Evolutionary conservation across 2,888 invertebrate genomes (phyloP).

Genomic region (Lamproptera curius): DNA sequence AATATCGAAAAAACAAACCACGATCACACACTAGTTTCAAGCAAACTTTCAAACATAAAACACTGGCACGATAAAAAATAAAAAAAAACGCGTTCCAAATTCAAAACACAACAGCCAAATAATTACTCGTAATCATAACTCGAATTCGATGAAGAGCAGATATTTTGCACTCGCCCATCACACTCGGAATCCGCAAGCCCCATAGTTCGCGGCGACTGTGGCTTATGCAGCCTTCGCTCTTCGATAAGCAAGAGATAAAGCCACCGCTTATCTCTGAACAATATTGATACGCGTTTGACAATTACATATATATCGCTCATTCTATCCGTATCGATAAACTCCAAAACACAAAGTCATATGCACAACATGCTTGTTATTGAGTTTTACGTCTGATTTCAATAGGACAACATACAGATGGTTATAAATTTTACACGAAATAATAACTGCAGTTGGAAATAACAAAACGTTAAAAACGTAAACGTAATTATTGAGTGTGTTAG

Average conservation of each 20-base stretch:
- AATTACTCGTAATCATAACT: slow-evolving; percentile 53
- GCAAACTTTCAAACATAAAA: too few relatives aligned
- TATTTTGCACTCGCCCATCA: slow-evolving; percentile 49
- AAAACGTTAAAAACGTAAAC: too few relatives aligned
- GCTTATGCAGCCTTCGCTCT: slow-evolving; percentile 25
- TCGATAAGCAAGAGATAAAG: slow-evolving; percentile 10
- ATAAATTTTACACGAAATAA: too few relatives aligned
- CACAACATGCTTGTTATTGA: too few relatives aligned
- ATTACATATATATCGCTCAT: not conserved
- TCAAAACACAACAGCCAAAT: slow-evolving; percentile 16
- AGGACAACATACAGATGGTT: too few relatives aligned
- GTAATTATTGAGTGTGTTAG: too few relatives aligned
- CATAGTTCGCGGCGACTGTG: slow-evolving; percentile 37
- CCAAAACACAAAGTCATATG: too few relatives aligned
- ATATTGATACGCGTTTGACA: not conserved
- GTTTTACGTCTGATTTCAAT: too few relatives aligned
- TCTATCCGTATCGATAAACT: too few relatives aligned
- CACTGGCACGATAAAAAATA: not conserved
- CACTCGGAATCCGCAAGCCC: slow-evolving; percentile 52
- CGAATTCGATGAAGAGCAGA: slow-evolving; percentile 36
- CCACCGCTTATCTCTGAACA: slow-evolving; percentile 2
- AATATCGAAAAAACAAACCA: too few relatives aligned
- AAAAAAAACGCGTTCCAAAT: not conserved
- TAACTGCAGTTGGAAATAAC: too few relatives aligned
- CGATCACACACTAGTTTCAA: too few relatives aligned